Percentiles rank a stretch among this genome's conserved stretches.
phyloP scores from a whole-genome alignment of 1,140 invertebrate species.

The Musca domestica region DNA sequence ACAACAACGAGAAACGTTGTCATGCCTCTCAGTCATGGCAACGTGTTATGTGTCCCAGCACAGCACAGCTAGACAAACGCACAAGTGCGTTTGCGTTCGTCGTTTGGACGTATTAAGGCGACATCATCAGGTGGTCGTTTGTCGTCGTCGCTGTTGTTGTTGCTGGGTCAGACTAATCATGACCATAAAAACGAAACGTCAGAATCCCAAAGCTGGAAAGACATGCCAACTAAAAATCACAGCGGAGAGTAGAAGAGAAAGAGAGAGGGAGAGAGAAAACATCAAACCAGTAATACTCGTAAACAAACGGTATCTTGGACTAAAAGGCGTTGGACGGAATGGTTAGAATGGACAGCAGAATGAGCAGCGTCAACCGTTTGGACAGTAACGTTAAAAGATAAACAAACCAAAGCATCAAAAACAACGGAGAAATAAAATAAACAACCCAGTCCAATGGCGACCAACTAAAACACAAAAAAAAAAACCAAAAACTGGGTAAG shows the following conservation, averaged over 20 bases:
- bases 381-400: too few species aligned
- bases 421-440: too few species aligned
- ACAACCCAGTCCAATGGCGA: too few species aligned
- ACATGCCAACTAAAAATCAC: background rate
- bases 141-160: too few species aligned
- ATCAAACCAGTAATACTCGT: background rate
- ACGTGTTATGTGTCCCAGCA: conserved; percentile 5
- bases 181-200: background rate
- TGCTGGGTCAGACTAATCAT: background rate
- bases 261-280: background rate
- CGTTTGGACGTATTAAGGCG: background rate
- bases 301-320: background rate
- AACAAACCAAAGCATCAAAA: too few species aligned
- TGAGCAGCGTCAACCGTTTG: too few species aligned
- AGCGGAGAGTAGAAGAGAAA: background rate
- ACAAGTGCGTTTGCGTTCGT: background rate
- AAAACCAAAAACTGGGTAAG: too few species aligned
- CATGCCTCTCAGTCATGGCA: background rate
- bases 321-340: too few species aligned
- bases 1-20: background rate
- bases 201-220: background rate
- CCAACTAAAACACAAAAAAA: too few species aligned
- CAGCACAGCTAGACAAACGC: background rate
- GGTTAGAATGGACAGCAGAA: too few species aligned
- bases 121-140: conserved; percentile 5